Conservation (phyloP, 2,888 invertebrate genomes). For the Apamea anceps region DNA sequence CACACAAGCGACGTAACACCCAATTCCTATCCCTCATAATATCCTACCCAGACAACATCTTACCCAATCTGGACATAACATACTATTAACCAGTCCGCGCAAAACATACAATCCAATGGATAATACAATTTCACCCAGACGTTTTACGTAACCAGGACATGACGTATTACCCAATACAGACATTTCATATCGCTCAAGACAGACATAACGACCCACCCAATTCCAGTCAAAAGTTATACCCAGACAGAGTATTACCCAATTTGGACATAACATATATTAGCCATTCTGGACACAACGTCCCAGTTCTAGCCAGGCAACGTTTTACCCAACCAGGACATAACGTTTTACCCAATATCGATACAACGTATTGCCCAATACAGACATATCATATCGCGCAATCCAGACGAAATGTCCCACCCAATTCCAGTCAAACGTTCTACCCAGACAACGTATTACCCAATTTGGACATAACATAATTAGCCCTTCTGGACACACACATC, state of each 20-base stretch:
- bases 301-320: neutral
- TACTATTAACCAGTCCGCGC: neutral
- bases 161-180: neutral
- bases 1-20: slow-evolving; percentile 10
- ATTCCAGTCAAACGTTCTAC: neutral
- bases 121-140: neutral
- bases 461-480: neutral
- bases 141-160: neutral
- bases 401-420: neutral
- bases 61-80: neutral
- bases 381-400: neutral
- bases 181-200: neutral
- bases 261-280: neutral
- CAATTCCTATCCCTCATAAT: neutral
- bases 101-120: neutral
- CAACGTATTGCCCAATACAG: neutral
- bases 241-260: neutral
- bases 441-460: neutral
- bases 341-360: no score
- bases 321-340: no score
- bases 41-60: neutral
- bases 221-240: neutral
- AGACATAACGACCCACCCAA: neutral
- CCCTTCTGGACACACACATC: neutral
- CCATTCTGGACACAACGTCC: neutral